A percentile compares a stretch with the other conserved stretches of the same genome.
Conservation (phyloP, 2,888 invertebrate species). For the Dicycla oo region DNA sequence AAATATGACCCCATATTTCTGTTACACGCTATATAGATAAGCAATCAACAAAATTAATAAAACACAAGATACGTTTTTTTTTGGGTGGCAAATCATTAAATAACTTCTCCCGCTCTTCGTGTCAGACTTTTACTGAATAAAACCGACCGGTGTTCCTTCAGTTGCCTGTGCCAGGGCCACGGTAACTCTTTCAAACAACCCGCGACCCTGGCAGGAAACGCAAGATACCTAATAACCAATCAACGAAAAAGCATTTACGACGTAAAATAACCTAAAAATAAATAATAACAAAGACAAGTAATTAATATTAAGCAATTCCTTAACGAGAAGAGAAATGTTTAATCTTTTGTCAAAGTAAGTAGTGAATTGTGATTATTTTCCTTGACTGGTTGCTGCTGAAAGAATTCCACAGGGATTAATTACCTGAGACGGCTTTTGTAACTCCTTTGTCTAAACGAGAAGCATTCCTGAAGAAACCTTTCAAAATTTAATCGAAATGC, state of each 20-base stretch:
- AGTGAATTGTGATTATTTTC: conserved; percentile 77
- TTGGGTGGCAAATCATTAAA: no score
- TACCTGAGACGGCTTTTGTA: conserved; percentile 82
- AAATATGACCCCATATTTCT: not conserved
- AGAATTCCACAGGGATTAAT: conserved; percentile 85
- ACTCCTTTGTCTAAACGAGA: conserved; percentile 80
- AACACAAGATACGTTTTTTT: no score
- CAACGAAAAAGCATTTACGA: conserved; percentile 14
- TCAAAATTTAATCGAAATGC: conserved; percentile 83
- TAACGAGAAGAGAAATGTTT: conserved; percentile 68
- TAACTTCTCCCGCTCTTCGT: no score
- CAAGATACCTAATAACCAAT: conserved; percentile 5
- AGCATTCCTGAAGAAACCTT: conserved; percentile 79
- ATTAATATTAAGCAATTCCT: conserved; percentile 59
- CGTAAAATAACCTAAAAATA: conserved; percentile 31
- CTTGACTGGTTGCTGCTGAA: conserved; percentile 75
- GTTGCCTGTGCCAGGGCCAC: no score
- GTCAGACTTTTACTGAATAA: no score
- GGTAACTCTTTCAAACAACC: no score
- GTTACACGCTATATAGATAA: not conserved
- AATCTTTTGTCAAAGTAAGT: conserved; percentile 72
- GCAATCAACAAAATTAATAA: not conserved
- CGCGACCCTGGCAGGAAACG: no score
- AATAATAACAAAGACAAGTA: conserved; percentile 41
- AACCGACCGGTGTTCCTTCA: no score